Evolutionary conservation across 92 coral and sea anemone species (phyloP), one percentile per base, ranked within the genome.

Genomic region (Pocillopora grandis): DNA sequence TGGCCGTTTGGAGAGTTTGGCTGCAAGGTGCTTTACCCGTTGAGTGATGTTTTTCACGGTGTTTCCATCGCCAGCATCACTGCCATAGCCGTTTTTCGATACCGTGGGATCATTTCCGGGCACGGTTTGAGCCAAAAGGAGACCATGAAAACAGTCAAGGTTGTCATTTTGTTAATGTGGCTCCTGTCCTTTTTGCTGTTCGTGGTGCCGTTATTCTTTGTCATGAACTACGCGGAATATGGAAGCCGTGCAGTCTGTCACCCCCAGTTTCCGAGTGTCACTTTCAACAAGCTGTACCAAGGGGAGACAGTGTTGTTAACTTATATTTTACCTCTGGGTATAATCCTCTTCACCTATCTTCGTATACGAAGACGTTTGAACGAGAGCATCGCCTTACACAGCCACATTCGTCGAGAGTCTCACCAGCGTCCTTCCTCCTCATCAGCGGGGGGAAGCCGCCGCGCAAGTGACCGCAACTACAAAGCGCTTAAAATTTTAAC

Each of bases 1-100:
- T 94, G 95, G 98, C 98, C 98, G 55, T 85, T 90, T 9, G 98
- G 98, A 17, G 92, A 93, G 90, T 89, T 94, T 57, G 89, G 91
- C 23, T 94, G 98, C 56, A 89, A 89, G 52, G 92, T 94, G 7
- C 76, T 94, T 35, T 94, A 94, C 80, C 98, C 98, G 35, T 52
- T 94, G 17, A 92, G 95, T 85, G 98, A 91, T 59, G 80, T 94
- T 14, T 94, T 94, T 81, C 98, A 91, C 33, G 98, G 95, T 15
- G 98, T 89, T 18, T 92, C 98, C 19, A 87, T 94, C 18, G 95
- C 95, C 4, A 89, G 95, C n/a, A 92, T 94, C 69, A 89, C 98
- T 13, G 91, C 95, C 18, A 94, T 94, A 48, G 98, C 98, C 21
- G 62, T 90, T 52, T 92, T 87, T 62, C 90, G 98, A 12, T 92